Evolutionary conservation across 2,113 vertebrate species (phyloP).

Genomic region (Rhinichthys klamathensis): DNA sequence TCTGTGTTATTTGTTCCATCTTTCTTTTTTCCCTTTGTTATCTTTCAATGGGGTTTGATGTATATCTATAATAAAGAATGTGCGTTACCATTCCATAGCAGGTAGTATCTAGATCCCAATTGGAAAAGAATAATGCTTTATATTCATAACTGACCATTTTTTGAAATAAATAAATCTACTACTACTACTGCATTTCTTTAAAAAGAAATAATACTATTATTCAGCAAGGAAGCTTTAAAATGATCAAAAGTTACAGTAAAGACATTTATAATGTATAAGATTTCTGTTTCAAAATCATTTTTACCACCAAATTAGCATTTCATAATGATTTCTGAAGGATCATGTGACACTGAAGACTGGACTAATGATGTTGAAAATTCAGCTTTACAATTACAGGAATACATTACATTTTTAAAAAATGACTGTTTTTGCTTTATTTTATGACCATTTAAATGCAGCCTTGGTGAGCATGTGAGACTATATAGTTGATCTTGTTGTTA

Average conservation of each 20-base stretch:
- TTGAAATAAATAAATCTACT: too few relatives aligned
- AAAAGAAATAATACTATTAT: too few relatives aligned
- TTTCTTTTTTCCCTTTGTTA: conserved; percentile 34
- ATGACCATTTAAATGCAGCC: background rate
- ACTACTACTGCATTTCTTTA: too few relatives aligned
- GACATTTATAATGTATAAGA: background rate
- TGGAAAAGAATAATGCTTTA: background rate
- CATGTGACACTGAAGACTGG: too few relatives aligned
- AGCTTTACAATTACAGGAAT: too few relatives aligned
- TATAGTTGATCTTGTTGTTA: background rate
- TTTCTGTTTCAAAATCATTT: background rate
- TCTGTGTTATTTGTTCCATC: conserved; percentile 36
- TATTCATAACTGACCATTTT: background rate
- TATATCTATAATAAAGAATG: conserved; percentile 26
- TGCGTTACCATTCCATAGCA: background rate
- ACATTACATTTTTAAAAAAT: too few relatives aligned
- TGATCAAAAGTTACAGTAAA: too few relatives aligned
- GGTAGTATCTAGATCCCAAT: background rate
- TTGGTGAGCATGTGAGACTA: background rate
- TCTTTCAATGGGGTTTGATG: conserved; percentile 13
- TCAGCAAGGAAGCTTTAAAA: too few relatives aligned
- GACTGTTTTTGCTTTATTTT: background rate
- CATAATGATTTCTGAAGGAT: too few relatives aligned
- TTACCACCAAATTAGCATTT: too few relatives aligned
- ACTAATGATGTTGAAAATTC: too few relatives aligned